phyloP scores from a whole-genome alignment of 2,888 invertebrate genomes.

The Dolomedes plantarius region DNA sequence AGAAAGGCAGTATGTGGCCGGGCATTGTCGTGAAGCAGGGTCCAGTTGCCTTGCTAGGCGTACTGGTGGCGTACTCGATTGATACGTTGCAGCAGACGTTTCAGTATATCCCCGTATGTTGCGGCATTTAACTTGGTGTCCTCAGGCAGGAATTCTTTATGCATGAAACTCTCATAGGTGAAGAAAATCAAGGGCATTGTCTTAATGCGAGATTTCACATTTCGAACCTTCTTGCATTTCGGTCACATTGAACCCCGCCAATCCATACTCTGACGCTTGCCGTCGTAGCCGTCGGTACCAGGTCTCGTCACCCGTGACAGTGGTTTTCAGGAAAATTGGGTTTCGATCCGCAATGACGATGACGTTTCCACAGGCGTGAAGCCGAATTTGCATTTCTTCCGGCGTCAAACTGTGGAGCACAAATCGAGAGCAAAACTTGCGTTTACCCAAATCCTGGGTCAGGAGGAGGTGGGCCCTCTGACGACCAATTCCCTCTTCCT shows the following conservation, averaged over 20 bases:
- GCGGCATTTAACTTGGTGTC: not conserved
- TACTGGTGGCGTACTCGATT: not conserved
- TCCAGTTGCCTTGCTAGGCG: not conserved
- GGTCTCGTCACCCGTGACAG: not conserved
- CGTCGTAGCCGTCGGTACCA: not conserved
- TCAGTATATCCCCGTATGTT: not conserved
- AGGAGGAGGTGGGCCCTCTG: not conserved
- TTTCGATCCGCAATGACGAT: not conserved
- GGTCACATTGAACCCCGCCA: not conserved
- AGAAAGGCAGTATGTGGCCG: not conserved
- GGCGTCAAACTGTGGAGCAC: not conserved
- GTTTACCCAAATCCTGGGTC: not conserved
- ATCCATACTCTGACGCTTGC: constrained; percentile 5
- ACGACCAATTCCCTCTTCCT: not conserved
- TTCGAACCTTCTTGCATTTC: not conserved
- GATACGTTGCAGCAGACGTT: not conserved
- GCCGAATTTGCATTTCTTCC: not conserved
- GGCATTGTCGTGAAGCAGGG: not conserved
- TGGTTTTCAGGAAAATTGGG: not conserved
- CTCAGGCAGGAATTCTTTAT: constrained; percentile 7
- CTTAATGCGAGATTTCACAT: not conserved
- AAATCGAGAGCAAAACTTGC: not conserved
- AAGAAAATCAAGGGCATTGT: constrained; percentile 3
- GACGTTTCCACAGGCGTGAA: not conserved
- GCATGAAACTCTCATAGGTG: constrained; percentile 5